These are phyloP conservation scores for Cryptotermes secundus DNA, from an alignment of 1,140 invertebrate species.

Conservation along the genomic window DNA sequence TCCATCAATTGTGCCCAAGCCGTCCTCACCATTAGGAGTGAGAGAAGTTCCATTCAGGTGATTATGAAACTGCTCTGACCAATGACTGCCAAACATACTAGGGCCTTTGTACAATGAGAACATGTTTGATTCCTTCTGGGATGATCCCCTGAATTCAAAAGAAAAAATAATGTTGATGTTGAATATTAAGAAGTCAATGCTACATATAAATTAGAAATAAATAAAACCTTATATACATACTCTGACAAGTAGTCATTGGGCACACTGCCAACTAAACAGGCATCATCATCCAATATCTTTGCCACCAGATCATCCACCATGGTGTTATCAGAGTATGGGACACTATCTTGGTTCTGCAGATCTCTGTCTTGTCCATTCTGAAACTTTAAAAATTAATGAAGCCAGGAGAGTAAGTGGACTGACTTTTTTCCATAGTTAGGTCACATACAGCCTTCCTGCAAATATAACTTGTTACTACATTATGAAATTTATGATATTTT, in stretches of 20 bases:
- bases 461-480: too few relatives aligned
- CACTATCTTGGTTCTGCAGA: conserved; percentile 51
- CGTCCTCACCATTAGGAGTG: not conserved
- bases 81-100: conserved; percentile 6
- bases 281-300: conserved; percentile 62
- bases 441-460: too few relatives aligned
- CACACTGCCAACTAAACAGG: conserved; percentile 35
- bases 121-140: not conserved
- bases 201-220: not conserved
- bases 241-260: not conserved
- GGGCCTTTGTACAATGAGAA: conserved; percentile 27
- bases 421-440: too few relatives aligned
- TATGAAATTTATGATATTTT: too few relatives aligned
- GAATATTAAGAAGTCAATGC: not conserved
- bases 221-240: not conserved
- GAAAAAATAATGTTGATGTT: not conserved
- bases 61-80: conserved; percentile 29
- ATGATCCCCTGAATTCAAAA: conserved; percentile 15
- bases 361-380: conserved; percentile 28
- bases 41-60: not conserved
- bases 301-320: conserved; percentile 64
- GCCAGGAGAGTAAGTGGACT: conserved; percentile 21
- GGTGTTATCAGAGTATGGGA: conserved; percentile 55
- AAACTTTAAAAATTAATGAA: conserved; percentile 35
- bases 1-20: conserved; percentile 14